Percentiles rank a stretch among this genome's conserved stretches.
Evolutionary conservation across 2,888 invertebrate genomes (phyloP).

Genomic region (Junonia oenone): DNA sequence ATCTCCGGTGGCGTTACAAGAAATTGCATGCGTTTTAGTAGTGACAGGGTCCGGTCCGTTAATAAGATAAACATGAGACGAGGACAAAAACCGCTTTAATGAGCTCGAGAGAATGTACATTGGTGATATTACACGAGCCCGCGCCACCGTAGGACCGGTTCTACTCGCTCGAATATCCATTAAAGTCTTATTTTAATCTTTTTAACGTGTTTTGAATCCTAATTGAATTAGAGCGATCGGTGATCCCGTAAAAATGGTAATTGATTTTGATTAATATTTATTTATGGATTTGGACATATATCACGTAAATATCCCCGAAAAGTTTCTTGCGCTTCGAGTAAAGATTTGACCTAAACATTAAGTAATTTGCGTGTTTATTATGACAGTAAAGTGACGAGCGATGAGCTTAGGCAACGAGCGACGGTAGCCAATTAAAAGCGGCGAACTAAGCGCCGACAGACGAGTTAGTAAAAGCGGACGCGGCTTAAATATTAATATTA

Average conservation of each 20-base stretch:
- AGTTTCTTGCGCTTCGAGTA: not conserved
- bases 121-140: conserved; percentile 52
- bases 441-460: conserved; percentile 7
- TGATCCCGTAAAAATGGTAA: conserved; percentile 4
- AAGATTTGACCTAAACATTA: not conserved
- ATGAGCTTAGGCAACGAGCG: conserved; percentile 37
- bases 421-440: conserved; percentile 43
- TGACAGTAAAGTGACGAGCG: conserved; percentile 39
- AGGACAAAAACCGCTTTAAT: conserved; percentile 60
- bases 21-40: conserved; percentile 51
- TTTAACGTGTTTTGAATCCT: conserved; percentile 47
- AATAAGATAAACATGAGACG: conserved; percentile 60
- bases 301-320: not conserved
- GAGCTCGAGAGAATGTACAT: conserved; percentile 58
- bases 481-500: not conserved
- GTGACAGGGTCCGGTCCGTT: conserved; percentile 38
- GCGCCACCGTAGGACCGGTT: conserved; percentile 46
- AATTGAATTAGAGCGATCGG: conserved; percentile 51
- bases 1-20: conserved; percentile 44
- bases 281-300: not conserved
- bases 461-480: conserved; percentile 3
- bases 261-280: not conserved
- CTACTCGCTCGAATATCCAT: conserved; percentile 44
- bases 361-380: conserved; percentile 44
- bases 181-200: conserved; percentile 51